These are phyloP conservation scores for Galeruca laticollis DNA, from an alignment of 2,888 invertebrate genomes.

Conservation along the genomic window DNA sequence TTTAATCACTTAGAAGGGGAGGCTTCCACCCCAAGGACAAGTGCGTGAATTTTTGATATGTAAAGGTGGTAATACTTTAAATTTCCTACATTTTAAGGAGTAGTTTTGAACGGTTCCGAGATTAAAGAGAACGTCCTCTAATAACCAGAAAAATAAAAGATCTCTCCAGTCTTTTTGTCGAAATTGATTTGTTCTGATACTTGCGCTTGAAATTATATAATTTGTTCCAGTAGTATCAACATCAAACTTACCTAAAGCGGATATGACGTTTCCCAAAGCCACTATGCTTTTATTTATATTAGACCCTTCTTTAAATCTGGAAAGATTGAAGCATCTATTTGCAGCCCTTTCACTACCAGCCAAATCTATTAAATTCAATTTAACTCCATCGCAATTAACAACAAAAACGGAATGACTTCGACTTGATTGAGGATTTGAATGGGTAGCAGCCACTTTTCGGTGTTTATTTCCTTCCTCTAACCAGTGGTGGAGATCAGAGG, in stretches of 20 bases:
- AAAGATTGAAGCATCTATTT: slow-evolving; percentile 64
- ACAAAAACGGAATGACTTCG: slow-evolving; percentile 81
- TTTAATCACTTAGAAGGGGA: too few species aligned
- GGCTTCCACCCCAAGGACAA: too few species aligned
- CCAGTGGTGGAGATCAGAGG: slow-evolving; percentile 71
- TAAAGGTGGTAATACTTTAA: too few species aligned
- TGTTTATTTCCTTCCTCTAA: slow-evolving; percentile 73
- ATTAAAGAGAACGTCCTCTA: too few species aligned
- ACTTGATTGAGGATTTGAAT: slow-evolving; percentile 78
- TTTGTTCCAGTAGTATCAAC: too few species aligned
- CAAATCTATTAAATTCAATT: slow-evolving; percentile 73
- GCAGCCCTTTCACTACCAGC: slow-evolving; percentile 79
- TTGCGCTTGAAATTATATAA: too few species aligned
- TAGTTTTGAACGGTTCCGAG: too few species aligned
- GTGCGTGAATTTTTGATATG: too few species aligned
- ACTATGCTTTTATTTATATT: slow-evolving; percentile 86
- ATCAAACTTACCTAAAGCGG: slow-evolving; percentile 75
- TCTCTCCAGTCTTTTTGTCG: too few species aligned
- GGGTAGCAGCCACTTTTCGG: slow-evolving; percentile 78
- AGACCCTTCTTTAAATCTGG: slow-evolving; percentile 73
- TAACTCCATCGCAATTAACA: slow-evolving; percentile 75
- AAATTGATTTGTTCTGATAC: too few species aligned
- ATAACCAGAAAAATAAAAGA: too few species aligned
- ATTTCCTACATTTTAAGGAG: too few species aligned
- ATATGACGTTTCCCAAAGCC: slow-evolving; percentile 85